Base-by-base conservation (phyloP, 2,888 invertebrate species). In the Gymnocheta viridis region DNA sequence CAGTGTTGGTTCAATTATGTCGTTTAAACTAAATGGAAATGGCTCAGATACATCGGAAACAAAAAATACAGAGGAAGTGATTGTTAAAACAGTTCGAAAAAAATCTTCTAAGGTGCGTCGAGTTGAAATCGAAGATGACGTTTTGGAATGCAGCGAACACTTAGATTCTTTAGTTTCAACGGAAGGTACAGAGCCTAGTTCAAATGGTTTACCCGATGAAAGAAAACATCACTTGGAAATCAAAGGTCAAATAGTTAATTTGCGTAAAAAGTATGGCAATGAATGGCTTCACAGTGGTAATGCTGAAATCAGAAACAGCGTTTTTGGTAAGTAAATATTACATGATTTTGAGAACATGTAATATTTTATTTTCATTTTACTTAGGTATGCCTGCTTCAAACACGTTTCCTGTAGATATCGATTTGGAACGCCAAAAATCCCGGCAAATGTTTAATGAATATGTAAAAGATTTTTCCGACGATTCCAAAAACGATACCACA, bases 281-380 rank as follows among this genome's bases (percentile, higher is more conserved):
- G 92, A 93, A 67, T 95, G 95, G 95, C 87, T 95, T 35, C 93
- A 93, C 78, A 92, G 92, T 64, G 91, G 93, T 64, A 93, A 93
- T 69, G 93, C 93, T 0, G 92, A 93, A 38, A 89, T 91, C 56
- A 92, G 94, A 58, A 93, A 94, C 87, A 93, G 93, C 87, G 93
- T 93, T 35, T 91, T 94, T 87, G 94, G 70, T 58, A 72, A 32
- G 2, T 0, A 4, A 62, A 62, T 27, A 35, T 69, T 14, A 38
- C 0, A 9, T 22, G 4, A 1, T 5, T 24, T 67, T 44, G 3
- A 27, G 14, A 10, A 10, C 3, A n/a, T 12, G 27, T 9, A 27
- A 17, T 54, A 17, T 38, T 17, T 17, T 2, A 32, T 62, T 12
- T 38, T 27, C 7, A 0, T 12, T 29, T 69, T 29, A 24, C 14